phyloP scores from a whole-genome alignment of 2,888 invertebrate species.

The Cosmopolites sordidus region DNA sequence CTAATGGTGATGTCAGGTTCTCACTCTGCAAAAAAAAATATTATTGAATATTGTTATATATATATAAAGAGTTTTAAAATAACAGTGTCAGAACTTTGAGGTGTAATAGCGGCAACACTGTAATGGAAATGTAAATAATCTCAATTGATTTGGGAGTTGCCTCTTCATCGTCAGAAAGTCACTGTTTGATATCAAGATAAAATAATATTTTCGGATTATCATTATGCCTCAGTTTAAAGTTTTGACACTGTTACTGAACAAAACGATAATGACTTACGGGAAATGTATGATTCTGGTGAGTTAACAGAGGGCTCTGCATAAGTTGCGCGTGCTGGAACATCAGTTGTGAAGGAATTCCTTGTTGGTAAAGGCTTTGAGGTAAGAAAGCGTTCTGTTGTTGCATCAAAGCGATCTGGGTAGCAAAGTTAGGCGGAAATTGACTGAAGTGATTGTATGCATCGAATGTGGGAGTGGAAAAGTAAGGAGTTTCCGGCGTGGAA shows the following conservation, averaged over 20 bases:
- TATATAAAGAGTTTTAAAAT: too few relatives aligned
- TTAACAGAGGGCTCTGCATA: slow-evolving; percentile 45
- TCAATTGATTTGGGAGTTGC: too few relatives aligned
- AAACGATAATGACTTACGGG: slow-evolving; percentile 18
- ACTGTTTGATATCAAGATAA: too few relatives aligned
- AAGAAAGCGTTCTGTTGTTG: slow-evolving; percentile 46
- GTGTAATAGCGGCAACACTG: too few relatives aligned
- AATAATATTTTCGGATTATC: too few relatives aligned
- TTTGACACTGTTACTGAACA: too few relatives aligned
- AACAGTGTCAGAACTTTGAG: too few relatives aligned
- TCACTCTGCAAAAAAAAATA: slow-evolving; percentile 35
- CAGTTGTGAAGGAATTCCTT: slow-evolving; percentile 42
- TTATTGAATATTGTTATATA: not conserved
- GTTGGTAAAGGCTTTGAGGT: slow-evolving; percentile 45
- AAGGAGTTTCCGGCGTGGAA: slow-evolving; percentile 28
- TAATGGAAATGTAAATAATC: too few relatives aligned
- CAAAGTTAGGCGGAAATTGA: slow-evolving; percentile 46
- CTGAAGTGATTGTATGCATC: slow-evolving; percentile 47
- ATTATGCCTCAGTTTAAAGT: too few relatives aligned
- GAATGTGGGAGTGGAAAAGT: slow-evolving; percentile 41
- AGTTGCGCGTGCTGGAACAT: slow-evolving; percentile 47
- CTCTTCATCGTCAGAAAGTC: too few relatives aligned
- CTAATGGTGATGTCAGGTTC: slow-evolving; percentile 49
- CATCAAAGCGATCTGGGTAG: slow-evolving; percentile 47
- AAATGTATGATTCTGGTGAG: slow-evolving; percentile 35